These are phyloP conservation scores for Augiades crinisus DNA, from an alignment of 2,888 invertebrate species.

Conservation along the genomic window DNA sequence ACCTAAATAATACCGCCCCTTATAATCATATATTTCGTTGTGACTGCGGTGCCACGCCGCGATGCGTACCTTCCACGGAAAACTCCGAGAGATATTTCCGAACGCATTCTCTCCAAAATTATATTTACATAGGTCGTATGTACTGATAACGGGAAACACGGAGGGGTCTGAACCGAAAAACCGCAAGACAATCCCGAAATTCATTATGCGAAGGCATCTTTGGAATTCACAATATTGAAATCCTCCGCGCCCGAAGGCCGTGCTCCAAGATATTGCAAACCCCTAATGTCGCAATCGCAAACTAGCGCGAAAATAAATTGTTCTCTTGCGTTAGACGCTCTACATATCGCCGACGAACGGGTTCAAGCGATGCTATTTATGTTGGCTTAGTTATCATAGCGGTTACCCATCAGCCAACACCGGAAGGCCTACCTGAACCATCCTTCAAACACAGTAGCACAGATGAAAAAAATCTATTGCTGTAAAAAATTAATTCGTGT, in stretches of 20 bases:
- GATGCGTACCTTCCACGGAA: conserved; percentile 47
- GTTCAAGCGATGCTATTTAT: too few relatives aligned
- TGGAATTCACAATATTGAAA: conserved; percentile 81
- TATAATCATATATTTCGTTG: conserved; percentile 68
- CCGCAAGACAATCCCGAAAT: conserved; percentile 79
- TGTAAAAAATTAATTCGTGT: too few relatives aligned
- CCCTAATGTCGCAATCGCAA: conserved; percentile 50
- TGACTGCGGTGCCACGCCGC: conserved; percentile 56
- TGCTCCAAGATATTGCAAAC: conserved; percentile 52
- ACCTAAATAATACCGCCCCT: conserved; percentile 70
- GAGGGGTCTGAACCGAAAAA: conserved; percentile 66
- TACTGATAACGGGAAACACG: conserved; percentile 46
- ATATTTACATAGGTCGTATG: conserved; percentile 40
- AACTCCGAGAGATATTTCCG: conserved; percentile 42
- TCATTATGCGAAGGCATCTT: conserved; percentile 76
- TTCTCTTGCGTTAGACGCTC: conserved; percentile 39
- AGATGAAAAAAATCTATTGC: too few relatives aligned
- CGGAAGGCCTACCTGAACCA: too few relatives aligned
- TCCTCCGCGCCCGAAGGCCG: conserved; percentile 46
- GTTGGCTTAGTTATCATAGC: too few relatives aligned
- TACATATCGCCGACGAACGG: background rate
- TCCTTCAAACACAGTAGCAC: too few relatives aligned
- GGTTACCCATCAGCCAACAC: too few relatives aligned
- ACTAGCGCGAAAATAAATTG: conserved; percentile 65
- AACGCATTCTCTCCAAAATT: conserved; percentile 38